Evolutionary conservation across 1,140 invertebrate genomes (phyloP).

Genomic region (Callitettix versicolor): DNA sequence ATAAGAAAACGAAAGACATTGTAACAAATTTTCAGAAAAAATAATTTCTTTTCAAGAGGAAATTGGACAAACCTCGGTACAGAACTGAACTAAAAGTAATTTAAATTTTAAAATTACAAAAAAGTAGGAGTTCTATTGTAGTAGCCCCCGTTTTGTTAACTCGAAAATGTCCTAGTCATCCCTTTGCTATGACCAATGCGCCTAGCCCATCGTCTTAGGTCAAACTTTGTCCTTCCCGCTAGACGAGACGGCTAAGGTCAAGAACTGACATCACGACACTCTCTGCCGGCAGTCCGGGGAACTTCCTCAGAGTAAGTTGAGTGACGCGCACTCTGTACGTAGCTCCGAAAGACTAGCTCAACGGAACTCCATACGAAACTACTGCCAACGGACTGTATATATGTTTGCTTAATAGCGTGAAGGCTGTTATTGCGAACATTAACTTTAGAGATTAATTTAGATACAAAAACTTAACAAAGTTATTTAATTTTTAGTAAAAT

Average conservation of each 20-base stretch:
- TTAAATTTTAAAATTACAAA: not conserved
- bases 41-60: too few species aligned
- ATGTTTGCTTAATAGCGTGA: too few species aligned
- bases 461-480: too few species aligned
- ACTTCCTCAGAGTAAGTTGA: slow-evolving; percentile 11
- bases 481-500: too few species aligned
- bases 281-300: slow-evolving; percentile 15
- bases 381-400: too few species aligned
- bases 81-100: too few species aligned
- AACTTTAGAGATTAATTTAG: too few species aligned
- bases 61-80: too few species aligned
- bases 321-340: slow-evolving; percentile 12
- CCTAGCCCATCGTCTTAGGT: not conserved
- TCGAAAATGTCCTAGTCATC: not conserved
- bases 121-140: not conserved
- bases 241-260: not conserved
- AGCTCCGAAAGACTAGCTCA: slow-evolving; percentile 7
- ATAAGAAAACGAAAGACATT: too few species aligned
- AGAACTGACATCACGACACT: slow-evolving; percentile 9
- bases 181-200: slow-evolving; percentile 14
- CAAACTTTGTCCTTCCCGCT: not conserved
- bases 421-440: too few species aligned
- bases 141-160: slow-evolving; percentile 14
- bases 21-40: too few species aligned
- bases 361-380: too few species aligned